These are phyloP conservation scores for Atlantisia rogersi DNA, from an alignment of 2,113 vertebrate species.

Conservation along the genomic window DNA sequence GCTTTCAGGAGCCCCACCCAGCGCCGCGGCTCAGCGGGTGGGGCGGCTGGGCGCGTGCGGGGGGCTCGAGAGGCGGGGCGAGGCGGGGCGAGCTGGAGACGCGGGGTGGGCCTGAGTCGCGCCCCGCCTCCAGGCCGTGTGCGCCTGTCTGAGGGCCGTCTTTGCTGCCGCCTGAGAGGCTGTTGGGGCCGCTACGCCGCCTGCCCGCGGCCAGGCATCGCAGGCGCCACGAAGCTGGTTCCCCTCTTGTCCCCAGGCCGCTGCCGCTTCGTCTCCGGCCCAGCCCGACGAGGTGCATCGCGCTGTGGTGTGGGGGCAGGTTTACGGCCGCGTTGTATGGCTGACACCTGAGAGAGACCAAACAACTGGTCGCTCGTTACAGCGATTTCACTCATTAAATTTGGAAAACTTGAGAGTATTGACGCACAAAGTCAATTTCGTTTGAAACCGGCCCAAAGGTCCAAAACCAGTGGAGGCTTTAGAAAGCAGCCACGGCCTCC, in stretches of 20 bases:
- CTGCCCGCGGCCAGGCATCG: too few species aligned
- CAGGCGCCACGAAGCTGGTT: background rate
- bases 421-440: fast-evolving
- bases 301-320: fast-evolving
- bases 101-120: too few species aligned
- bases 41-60: background rate
- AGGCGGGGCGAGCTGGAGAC: too few species aligned
- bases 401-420: fast-evolving
- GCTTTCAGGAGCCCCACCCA: background rate
- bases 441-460: background rate
- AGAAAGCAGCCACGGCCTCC: fast-evolving
- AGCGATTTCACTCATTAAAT: fast-evolving
- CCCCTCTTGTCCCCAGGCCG: too few species aligned
- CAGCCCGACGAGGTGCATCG: background rate
- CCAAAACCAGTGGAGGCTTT: fast-evolving
- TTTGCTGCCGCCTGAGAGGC: too few species aligned
- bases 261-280: background rate
- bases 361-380: fast-evolving
- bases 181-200: too few species aligned
- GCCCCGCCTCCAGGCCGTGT: fast-evolving
- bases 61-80: too few species aligned
- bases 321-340: fast-evolving
- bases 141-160: too few species aligned
- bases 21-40: background rate
- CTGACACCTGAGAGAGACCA: fast-evolving